These are phyloP conservation scores for Drosophila greeni DNA, from an alignment of 2,888 invertebrate genomes.

Conservation along the genomic window DNA sequence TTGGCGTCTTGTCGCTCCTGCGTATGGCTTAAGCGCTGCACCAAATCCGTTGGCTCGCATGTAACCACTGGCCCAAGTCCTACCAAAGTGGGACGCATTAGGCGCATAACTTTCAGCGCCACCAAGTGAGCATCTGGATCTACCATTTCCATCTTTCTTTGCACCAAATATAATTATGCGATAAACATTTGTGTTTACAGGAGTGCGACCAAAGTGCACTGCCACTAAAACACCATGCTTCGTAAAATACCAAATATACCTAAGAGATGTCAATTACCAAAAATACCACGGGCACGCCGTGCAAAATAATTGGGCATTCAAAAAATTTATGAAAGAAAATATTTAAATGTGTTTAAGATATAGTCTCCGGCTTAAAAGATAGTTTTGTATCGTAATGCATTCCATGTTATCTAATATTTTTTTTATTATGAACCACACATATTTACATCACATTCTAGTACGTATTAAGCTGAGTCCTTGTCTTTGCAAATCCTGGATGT, in stretches of 20 bases:
- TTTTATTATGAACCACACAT: constrained; percentile 13
- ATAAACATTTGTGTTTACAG: constrained; percentile 19
- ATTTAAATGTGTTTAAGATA: too few relatives aligned
- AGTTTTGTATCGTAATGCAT: not conserved
- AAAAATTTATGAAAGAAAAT: too few relatives aligned
- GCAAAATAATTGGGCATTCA: too few relatives aligned
- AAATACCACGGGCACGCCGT: too few relatives aligned
- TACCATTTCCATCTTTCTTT: constrained; percentile 64
- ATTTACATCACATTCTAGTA: constrained; percentile 22
- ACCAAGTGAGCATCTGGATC: constrained; percentile 77
- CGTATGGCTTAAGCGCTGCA: constrained; percentile 88
- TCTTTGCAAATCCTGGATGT: constrained; percentile 86
- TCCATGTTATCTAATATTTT: constrained; percentile 13
- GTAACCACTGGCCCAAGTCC: constrained; percentile 87
- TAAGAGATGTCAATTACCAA: not conserved
- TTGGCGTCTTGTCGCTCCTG: constrained; percentile 79
- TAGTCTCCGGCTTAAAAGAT: not conserved
- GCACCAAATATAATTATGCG: not conserved
- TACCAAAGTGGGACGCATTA: constrained; percentile 93
- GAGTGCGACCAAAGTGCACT: constrained; percentile 7
- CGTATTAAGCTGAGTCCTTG: constrained; percentile 49
- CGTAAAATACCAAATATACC: constrained; percentile 5
- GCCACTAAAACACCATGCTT: not conserved
- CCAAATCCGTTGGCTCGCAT: constrained; percentile 91
- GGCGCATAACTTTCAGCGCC: constrained; percentile 88